Conservation (phyloP, 2,888 invertebrate genomes). For the Meteorus cinctellus region DNA sequence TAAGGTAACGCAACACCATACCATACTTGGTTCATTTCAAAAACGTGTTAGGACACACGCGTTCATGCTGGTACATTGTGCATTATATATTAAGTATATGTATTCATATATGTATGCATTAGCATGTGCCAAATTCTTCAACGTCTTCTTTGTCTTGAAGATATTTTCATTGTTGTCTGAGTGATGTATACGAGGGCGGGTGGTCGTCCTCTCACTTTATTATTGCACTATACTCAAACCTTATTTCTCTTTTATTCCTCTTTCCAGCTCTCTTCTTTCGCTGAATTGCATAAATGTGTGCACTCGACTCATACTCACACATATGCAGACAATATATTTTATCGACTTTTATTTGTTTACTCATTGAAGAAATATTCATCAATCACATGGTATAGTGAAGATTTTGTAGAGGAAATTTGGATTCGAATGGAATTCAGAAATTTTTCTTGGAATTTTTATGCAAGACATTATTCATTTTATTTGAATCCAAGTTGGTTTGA, state of each 20-base stretch:
- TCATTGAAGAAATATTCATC: too few species aligned
- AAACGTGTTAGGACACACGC: not conserved
- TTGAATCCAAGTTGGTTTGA: too few species aligned
- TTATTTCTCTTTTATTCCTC: not conserved
- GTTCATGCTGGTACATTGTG: not conserved
- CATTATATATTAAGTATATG: not conserved
- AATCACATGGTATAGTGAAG: too few species aligned
- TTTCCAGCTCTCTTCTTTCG: not conserved
- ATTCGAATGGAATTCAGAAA: too few species aligned
- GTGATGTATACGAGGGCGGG: not conserved
- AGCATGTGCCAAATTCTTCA: not conserved
- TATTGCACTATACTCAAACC: too few species aligned
- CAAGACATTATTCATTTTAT: too few species aligned
- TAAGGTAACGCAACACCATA: not conserved
- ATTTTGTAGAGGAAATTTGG: too few species aligned
- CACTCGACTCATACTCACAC: too few species aligned
- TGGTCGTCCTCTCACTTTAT: not conserved
- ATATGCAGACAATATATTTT: too few species aligned
- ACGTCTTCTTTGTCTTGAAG: not conserved
- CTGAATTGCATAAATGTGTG: not conserved
- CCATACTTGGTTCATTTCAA: not conserved
- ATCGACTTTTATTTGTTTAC: too few species aligned
- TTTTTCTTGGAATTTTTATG: too few species aligned
- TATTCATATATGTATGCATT: not conserved
- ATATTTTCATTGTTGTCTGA: slow-evolving; percentile 7